A percentile compares a stretch with the other conserved stretches of the same genome.
Conservation (phyloP, 1,140 invertebrate species). For the Trichogramma pretiosum region DNA sequence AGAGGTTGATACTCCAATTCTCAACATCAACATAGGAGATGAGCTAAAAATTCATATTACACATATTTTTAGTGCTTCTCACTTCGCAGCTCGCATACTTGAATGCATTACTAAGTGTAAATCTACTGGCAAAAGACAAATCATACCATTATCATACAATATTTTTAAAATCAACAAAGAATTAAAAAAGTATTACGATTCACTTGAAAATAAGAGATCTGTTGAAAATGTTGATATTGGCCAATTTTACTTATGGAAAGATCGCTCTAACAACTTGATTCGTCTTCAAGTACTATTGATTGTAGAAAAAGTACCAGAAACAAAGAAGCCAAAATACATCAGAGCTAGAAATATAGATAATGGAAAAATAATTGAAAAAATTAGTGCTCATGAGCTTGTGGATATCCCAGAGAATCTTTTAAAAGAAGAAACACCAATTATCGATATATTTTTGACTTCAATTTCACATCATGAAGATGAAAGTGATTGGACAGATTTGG, state of each 20-base stretch:
- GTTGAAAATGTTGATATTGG: conserved; percentile 24
- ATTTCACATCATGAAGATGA: conserved; percentile 36
- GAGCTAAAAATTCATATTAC: conserved; percentile 29
- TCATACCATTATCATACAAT: conserved; percentile 4
- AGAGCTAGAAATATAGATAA: conserved; percentile 32
- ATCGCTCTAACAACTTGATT: conserved; percentile 27
- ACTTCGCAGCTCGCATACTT: conserved; percentile 34
- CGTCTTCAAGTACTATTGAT: conserved; percentile 33
- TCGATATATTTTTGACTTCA: conserved; percentile 33
- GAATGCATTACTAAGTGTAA: conserved; percentile 21
- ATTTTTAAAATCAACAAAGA: conserved; percentile 18
- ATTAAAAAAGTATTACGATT: conserved; percentile 28
- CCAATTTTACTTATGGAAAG: conserved; percentile 25
- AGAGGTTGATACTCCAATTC: conserved; percentile 29
- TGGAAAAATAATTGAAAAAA: conserved; percentile 22
- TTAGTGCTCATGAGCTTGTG: conserved; percentile 28
- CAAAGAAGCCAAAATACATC: conserved; percentile 19
- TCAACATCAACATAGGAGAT: conserved; percentile 27
- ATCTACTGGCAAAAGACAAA: conserved; percentile 14
- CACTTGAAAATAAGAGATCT: conserved; percentile 25
- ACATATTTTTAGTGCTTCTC: conserved; percentile 32
- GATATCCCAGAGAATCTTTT: conserved; percentile 30
- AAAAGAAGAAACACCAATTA: conserved; percentile 24
- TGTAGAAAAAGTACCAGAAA: conserved; percentile 17
- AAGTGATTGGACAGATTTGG: conserved; percentile 32